Percentiles rank a stretch among this genome's conserved stretches.
Evolutionary conservation across 92 coral and sea anemone species (phyloP).

Genomic region (Siderastrea radians): DNA sequence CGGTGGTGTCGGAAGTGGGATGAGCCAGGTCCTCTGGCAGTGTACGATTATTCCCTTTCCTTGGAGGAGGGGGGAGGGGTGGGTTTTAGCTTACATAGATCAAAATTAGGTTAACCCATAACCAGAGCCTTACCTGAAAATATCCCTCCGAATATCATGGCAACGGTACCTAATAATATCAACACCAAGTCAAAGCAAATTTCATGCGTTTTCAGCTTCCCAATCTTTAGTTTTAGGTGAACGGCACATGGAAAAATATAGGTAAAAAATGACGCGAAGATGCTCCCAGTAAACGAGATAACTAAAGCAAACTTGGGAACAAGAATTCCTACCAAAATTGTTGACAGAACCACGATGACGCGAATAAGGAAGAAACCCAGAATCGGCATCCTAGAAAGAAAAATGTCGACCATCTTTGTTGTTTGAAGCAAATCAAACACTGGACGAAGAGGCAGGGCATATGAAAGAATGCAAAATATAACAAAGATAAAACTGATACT

Average conservation of each 20-base stretch:
- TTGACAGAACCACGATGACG: neutral
- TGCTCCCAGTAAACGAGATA: neutral
- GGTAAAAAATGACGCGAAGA: neutral
- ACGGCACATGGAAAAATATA: constrained; percentile 1
- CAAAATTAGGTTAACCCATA: no score
- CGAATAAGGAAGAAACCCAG: neutral
- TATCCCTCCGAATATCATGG: neutral
- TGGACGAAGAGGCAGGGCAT: neutral
- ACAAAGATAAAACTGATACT: neutral
- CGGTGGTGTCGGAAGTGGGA: no score
- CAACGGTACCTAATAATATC: neutral
- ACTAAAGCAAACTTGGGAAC: neutral
- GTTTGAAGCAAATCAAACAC: neutral
- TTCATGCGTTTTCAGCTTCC: neutral
- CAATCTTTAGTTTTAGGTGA: neutral
- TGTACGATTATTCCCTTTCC: no score
- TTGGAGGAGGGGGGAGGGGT: no score
- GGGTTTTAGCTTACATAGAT: no score
- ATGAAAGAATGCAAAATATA: neutral
- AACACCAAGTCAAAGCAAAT: neutral
- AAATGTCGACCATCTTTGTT: neutral
- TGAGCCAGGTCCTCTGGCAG: no score
- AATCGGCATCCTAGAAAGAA: neutral
- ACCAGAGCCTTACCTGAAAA: neutral
- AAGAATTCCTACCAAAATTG: neutral